Evolutionary conservation across 1,140 invertebrate species (phyloP), one percentile per base, ranked within the genome.

Genomic region (Drosophila trapezifrons): DNA sequence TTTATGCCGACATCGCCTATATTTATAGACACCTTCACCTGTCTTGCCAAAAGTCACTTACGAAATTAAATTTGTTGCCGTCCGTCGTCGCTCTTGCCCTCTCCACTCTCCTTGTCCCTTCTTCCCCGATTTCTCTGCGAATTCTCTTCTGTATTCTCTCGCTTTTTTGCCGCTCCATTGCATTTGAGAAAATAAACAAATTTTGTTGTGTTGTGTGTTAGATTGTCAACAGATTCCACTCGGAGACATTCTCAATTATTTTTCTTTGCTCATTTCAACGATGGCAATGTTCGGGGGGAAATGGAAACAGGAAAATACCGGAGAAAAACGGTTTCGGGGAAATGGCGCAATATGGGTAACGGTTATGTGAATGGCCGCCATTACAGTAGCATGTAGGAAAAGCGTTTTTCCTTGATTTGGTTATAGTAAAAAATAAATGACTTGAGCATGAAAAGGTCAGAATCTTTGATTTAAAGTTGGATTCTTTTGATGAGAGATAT

Each of bases 21-120:
- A 84, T 84, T 84, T 84, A 84, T 84, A 84, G 81, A 84, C 73
- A 79, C 81, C 80, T 85, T 84, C 81, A 84, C 81, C 81, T 84
- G 81, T 77, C 81, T 80, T 74, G 81, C 77, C 77, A 80, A 84
- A 85, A 84, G 71, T 84, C 81, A 84, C 81, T 84, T 80, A 84
- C 73, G 78, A 84, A 84, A 84, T 84, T 84, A 84, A 84, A 84
- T 85, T 84, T 80, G 77, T 47, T 74, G 67, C 73, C 59, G 56
- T 37, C 32, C 18, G 29, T 52, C 51, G 51, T 37, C 32, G 29
- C 59, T 49, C 25, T 22, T 13, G 20, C 42, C 58, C 15, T 43
- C 43, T 22, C 22, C 22, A 22, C 2, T 3, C 17, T 17, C 42
- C 40, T 5, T 20, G 20, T 35, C 40, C 10, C 29, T 9, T n/a